These are phyloP conservation scores for Leucophenga montana DNA, from an alignment of 2,888 invertebrate species.

Conservation along the genomic window DNA sequence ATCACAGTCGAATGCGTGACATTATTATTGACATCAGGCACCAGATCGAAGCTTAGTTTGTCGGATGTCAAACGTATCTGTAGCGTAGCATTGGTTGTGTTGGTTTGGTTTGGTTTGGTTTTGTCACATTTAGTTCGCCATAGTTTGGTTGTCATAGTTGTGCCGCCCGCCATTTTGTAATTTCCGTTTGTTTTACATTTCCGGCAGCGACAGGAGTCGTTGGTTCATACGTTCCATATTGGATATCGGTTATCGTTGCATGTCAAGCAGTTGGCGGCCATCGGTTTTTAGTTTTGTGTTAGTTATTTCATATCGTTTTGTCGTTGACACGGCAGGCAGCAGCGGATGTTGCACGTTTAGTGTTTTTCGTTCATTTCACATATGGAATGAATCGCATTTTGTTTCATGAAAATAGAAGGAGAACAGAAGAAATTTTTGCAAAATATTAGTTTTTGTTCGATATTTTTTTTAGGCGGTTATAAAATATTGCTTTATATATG, in stretches of 20 bases:
- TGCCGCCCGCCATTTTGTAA: constrained; percentile 58
- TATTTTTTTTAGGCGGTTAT: not conserved
- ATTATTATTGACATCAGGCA: constrained; percentile 83
- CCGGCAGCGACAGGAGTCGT: constrained; percentile 44
- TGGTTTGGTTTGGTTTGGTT: too few relatives aligned
- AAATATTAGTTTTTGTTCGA: not conserved
- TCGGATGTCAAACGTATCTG: constrained; percentile 87
- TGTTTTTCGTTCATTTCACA: constrained; percentile 19
- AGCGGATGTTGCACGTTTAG: constrained; percentile 61
- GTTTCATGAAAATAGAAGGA: constrained; percentile 48
- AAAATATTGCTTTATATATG: constrained; percentile 4
- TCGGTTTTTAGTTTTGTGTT: constrained; percentile 27
- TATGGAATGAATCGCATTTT: constrained; percentile 49
- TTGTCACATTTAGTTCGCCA: too few relatives aligned
- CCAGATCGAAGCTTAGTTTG: constrained; percentile 87
- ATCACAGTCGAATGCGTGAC: constrained; percentile 85
- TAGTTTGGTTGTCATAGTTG: not conserved
- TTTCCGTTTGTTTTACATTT: constrained; percentile 63
- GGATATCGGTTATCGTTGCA: not conserved
- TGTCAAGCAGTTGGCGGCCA: constrained; percentile 39
- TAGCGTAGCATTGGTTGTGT: too few relatives aligned
- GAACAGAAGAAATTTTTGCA: constrained; percentile 1
- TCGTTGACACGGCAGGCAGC: not conserved
- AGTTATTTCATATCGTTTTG: constrained; percentile 33
- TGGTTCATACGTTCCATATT: too few relatives aligned